Base-by-base conservation (phyloP, 1,140 invertebrate species). In the Drosophila repletoides region DNA sequence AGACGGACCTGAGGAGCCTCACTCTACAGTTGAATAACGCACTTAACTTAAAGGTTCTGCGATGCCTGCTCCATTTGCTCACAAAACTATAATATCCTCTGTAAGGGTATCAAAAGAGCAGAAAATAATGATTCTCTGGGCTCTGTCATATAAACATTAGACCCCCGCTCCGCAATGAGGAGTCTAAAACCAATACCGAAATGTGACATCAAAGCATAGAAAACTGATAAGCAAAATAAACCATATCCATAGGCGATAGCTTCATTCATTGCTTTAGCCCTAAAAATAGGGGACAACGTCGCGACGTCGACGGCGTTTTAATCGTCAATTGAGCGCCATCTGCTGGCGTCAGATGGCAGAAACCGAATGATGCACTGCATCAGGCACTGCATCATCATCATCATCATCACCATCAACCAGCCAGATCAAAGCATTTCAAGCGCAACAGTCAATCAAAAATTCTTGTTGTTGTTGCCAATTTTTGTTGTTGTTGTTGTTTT, bases 361-460 rank as follows among this genome's bases (percentile, higher is more conserved):
- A 21, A 14, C 14, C 17, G 36, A 21, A 15, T 22, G 40, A 9
- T 31, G 21, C 49, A 22, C 15, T 28, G 14, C 36, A 29, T 17
- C 38, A 7, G 2, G 19, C 28, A 48, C 5, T 9, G 24, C 45
- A 29, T 4, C 33, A 24, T 14, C 19, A 24, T 19, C 21, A 5
- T 22, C 12, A 10, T 7, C 19, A n/a, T 48, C n/a, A n/a, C n/a
- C n/a, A n/a, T 12, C 46, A 2, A 9, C 21, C 46, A 21, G 7
- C 4, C 49, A 84, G 75, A 84, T 84, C 80, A 84, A 84, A 86
- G 80, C 80, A 63, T 59, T 79, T 72, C 79, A 84, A 77, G 71
- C 79, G 63, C 74, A 84, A 68, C 80, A 84, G 80, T 84, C 80
- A 84, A 86, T 84, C 80, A 84, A 80, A 58, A 33, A 33, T n/a